Evolutionary conservation across 2,888 invertebrate genomes (phyloP).

Genomic region (Cantharis rufa): DNA sequence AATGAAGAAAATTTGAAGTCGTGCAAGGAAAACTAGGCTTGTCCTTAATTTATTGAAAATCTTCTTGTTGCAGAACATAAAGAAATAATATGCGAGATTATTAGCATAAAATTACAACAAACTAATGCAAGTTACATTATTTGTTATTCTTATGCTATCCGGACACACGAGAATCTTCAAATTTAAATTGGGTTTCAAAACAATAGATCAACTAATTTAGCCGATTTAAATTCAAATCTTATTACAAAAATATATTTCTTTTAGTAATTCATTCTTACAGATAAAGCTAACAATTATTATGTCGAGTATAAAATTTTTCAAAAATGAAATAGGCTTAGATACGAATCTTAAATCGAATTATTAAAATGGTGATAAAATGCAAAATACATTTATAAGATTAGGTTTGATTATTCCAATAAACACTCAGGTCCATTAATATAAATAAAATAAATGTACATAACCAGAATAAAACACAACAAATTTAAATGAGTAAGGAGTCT

Average conservation of each 20-base stretch:
- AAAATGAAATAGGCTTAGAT: background rate
- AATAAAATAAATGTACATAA: background rate
- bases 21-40: too few species aligned
- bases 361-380: background rate
- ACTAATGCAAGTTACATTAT: too few species aligned
- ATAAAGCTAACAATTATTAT: background rate
- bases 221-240: background rate
- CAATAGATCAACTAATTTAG: too few species aligned
- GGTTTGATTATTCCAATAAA: background rate
- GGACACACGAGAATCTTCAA: too few species aligned
- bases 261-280: background rate
- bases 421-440: background rate
- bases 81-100: too few species aligned
- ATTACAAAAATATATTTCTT: background rate
- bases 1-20: background rate
- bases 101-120: too few species aligned
- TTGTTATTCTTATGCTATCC: too few species aligned
- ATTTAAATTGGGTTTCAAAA: too few species aligned
- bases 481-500: slow-evolving; percentile 50
- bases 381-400: background rate
- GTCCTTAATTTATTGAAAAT: too few species aligned
- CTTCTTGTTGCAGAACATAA: too few species aligned
- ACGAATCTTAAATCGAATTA: background rate
- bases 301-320: background rate
- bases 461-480: background rate